phyloP scores from a whole-genome alignment of 2,113 vertebrate species.

The Stercorarius parasiticus region DNA sequence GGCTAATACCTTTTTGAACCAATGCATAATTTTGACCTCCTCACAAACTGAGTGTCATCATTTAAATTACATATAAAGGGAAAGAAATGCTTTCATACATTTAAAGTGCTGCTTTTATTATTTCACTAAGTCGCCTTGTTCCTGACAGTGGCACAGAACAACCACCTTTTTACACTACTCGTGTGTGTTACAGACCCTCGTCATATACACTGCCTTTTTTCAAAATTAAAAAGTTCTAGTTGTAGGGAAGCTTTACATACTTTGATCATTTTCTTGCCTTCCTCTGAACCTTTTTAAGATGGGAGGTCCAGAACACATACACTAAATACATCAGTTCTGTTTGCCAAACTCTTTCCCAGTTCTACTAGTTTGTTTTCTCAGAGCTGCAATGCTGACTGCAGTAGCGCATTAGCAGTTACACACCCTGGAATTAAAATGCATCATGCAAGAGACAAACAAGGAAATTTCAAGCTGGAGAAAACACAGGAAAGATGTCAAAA shows the following conservation, averaged over 20 bases:
- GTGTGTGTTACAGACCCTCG: neutral
- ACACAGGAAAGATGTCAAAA: neutral
- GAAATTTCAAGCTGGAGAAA: neutral
- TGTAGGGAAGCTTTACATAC: neutral
- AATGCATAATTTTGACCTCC: slow-evolving; percentile 37
- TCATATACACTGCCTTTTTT: neutral
- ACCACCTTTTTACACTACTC: neutral
- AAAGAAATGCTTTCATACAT: neutral
- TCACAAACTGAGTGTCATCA: neutral
- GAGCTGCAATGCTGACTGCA: neutral
- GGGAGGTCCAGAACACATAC: neutral
- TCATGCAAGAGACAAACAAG: neutral
- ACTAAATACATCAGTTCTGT: neutral
- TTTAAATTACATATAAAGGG: slow-evolving; percentile 15
- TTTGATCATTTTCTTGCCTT: neutral
- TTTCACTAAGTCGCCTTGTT: neutral
- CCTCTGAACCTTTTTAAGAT: neutral
- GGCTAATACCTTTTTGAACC: slow-evolving; percentile 12
- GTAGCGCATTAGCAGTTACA: neutral
- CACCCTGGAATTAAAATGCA: neutral
- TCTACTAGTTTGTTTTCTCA: neutral
- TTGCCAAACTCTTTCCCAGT: neutral
- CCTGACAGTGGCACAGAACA: neutral
- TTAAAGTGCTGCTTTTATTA: slow-evolving; percentile 27
- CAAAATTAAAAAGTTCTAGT: neutral